Percentiles rank a stretch among this genome's conserved stretches.
Conservation (phyloP, 2,888 invertebrate genomes). For the Nasonia oneida region DNA sequence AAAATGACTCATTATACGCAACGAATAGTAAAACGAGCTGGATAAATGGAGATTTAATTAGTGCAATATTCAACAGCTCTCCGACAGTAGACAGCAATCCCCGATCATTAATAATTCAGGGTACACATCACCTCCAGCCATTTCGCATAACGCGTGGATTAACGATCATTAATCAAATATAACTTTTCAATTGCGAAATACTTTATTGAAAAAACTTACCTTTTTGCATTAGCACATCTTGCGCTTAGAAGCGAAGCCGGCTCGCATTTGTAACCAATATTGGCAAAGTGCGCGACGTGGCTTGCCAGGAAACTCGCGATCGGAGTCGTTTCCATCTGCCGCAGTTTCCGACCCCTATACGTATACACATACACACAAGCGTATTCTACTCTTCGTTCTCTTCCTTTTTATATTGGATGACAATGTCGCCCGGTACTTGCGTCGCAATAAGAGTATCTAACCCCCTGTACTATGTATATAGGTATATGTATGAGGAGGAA, state of each 20-base stretch:
- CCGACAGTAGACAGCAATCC: background rate
- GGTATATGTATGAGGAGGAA: too few relatives aligned
- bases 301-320: conserved; percentile 61
- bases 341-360: conserved; percentile 34
- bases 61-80: conserved; percentile 3
- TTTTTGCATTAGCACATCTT: background rate
- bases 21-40: background rate
- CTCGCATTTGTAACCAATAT: conserved; percentile 63
- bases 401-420: conserved; percentile 48
- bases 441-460: conserved; percentile 44
- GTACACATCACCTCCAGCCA: background rate
- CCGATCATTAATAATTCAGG: background rate
- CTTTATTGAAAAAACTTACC: conserved; percentile 15
- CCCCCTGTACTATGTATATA: background rate
- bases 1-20: background rate
- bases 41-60: background rate
- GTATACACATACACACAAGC: background rate
- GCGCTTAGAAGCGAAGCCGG: conserved; percentile 41
- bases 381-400: background rate
- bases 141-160: background rate
- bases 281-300: conserved; percentile 61
- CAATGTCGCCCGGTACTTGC: conserved; percentile 27
- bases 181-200: conserved; percentile 27
- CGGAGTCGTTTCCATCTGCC: conserved; percentile 48
- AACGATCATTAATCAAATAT: too few relatives aligned